A percentile compares a stretch with the other conserved stretches of the same genome.
phyloP scores from a whole-genome alignment of 2,113 vertebrate genomes.

The Rhipidura dahli region DNA sequence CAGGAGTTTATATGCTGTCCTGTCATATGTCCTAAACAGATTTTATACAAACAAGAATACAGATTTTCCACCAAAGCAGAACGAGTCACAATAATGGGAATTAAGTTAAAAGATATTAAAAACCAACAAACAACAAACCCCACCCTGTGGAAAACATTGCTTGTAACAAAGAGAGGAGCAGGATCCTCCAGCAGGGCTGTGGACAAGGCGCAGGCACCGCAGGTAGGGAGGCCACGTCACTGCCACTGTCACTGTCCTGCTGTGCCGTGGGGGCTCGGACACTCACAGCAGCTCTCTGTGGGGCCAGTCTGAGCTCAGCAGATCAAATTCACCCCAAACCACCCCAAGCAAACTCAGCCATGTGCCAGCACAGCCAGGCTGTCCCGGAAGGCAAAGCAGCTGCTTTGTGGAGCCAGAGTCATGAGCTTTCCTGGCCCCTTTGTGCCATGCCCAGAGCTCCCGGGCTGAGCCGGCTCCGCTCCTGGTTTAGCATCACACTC shows the following conservation, averaged over 20 bases:
- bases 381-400: not conserved
- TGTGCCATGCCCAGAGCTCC: rapidly evolving
- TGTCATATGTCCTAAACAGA: constrained; percentile 73
- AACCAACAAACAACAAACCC: not conserved
- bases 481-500: not conserved
- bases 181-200: not conserved
- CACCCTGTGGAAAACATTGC: not conserved
- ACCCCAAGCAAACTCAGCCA: not conserved
- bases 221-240: not conserved
- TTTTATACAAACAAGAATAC: constrained; percentile 35
- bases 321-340: not conserved
- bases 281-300: not conserved
- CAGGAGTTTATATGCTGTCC: constrained; percentile 50
- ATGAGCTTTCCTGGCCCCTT: rapidly evolving
- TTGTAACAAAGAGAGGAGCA: not conserved
- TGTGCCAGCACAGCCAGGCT: not conserved
- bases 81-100: not conserved
- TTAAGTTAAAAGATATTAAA: not conserved
- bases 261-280: rapidly evolving
- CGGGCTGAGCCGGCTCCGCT: not conserved
- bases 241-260: not conserved
- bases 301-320: not conserved
- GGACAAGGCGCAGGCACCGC: rapidly evolving
- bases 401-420: not conserved
- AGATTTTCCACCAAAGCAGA: constrained; percentile 18